phyloP scores from a whole-genome alignment of 2,113 vertebrate genomes.

The Recurvirostra avosetta region DNA sequence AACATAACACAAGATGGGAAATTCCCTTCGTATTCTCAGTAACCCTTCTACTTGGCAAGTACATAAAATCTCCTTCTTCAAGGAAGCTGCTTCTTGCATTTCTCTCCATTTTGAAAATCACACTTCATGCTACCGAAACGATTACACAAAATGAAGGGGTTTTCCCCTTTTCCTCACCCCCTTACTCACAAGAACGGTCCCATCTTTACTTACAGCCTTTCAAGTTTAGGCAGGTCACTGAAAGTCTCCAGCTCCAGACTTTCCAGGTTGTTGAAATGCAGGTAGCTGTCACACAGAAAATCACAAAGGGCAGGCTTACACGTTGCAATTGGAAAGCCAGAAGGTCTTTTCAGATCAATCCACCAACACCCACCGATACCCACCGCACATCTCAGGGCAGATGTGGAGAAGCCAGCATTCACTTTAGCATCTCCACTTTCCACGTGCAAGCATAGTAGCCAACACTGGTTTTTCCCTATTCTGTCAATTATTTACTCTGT shows the following conservation, averaged over 20 bases:
- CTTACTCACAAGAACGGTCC: neutral
- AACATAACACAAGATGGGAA: neutral
- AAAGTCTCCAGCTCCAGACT: constrained; percentile 85
- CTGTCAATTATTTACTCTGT: neutral
- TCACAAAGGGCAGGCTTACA: neutral
- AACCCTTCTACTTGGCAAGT: neutral
- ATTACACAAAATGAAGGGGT: neutral
- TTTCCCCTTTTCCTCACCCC: neutral
- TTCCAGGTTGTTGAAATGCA: constrained; percentile 93
- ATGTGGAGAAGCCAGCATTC: neutral
- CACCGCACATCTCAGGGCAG: neutral
- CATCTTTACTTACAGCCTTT: constrained; percentile 84
- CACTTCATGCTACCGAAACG: neutral
- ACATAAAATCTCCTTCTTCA: neutral
- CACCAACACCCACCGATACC: neutral
- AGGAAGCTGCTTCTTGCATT: neutral
- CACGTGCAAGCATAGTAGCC: neutral
- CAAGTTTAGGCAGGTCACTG: constrained; percentile 86
- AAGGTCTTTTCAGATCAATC: neutral
- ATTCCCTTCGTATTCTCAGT: neutral
- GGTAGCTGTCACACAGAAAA: constrained; percentile 76
- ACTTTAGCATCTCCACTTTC: neutral
- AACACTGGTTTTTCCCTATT: neutral
- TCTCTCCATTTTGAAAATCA: neutral
- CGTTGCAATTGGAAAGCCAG: neutral